These are phyloP conservation scores for Eremophila alpestris DNA, from an alignment of 2,797 vertebrate genomes.

Conservation along the genomic window DNA sequence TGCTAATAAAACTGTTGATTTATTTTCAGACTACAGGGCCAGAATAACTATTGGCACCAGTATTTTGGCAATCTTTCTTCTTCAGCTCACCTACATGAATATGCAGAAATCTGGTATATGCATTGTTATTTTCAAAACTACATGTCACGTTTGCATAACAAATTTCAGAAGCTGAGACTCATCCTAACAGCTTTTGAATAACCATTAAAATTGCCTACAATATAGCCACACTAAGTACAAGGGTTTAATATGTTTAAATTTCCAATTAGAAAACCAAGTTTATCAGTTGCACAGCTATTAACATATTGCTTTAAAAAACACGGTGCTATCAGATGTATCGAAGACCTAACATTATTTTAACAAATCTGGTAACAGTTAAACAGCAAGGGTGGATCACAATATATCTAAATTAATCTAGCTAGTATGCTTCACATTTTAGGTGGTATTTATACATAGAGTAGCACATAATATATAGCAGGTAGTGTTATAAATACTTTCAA, in stretches of 20 bases:
- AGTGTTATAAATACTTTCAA: neutral
- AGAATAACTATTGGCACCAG: neutral
- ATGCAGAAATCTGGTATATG: neutral
- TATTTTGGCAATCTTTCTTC: neutral
- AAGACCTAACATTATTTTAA: neutral
- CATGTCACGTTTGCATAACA: neutral
- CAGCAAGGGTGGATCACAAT: neutral
- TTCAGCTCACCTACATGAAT: neutral
- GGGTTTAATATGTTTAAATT: neutral
- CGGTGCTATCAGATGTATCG: neutral
- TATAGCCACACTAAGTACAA: neutral
- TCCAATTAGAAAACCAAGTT: neutral
- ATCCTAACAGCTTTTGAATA: neutral
- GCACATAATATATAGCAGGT: neutral
- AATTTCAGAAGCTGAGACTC: neutral
- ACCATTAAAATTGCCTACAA: neutral
- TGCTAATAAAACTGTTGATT: neutral
- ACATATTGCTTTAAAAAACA: neutral
- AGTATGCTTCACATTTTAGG: neutral
- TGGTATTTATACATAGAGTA: neutral
- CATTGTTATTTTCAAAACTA: neutral
- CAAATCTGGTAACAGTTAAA: neutral
- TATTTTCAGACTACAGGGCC: neutral
- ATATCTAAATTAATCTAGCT: neutral
- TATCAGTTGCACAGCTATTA: neutral